Conservation (phyloP, 2,113 vertebrate species). For the Colaptes auratus region DNA sequence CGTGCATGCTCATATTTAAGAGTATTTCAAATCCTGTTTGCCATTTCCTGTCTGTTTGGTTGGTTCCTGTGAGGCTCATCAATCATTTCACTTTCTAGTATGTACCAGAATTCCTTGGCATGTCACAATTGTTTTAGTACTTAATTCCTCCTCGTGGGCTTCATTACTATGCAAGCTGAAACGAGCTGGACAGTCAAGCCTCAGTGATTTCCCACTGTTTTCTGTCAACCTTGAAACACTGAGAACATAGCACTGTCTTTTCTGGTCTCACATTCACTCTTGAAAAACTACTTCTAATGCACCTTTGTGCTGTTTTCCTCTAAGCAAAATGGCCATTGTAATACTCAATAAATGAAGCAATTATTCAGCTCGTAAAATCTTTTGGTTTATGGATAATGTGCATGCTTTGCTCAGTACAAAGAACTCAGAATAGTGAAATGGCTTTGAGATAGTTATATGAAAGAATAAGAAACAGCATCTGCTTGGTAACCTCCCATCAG, state of each 20-base stretch:
- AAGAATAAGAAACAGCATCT: constrained; percentile 9
- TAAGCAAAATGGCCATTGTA: neutral
- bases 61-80: neutral
- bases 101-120: neutral
- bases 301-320: neutral
- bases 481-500: neutral
- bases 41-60: neutral
- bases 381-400: neutral
- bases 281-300: neutral
- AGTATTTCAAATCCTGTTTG: neutral
- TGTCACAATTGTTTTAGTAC: neutral
- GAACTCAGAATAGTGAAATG: neutral
- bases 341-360: neutral
- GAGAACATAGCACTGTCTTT: neutral
- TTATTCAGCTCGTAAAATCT: neutral
- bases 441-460: neutral
- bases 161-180: neutral
- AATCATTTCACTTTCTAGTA: neutral
- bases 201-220: neutral
- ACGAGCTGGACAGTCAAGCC: neutral
- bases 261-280: neutral
- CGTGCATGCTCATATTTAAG: neutral
- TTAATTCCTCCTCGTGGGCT: neutral
- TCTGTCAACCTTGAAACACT: neutral
- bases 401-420: neutral